Evolutionary conservation across 2,888 invertebrate species (phyloP).

Genomic region (Tromatobia lineatoria): DNA sequence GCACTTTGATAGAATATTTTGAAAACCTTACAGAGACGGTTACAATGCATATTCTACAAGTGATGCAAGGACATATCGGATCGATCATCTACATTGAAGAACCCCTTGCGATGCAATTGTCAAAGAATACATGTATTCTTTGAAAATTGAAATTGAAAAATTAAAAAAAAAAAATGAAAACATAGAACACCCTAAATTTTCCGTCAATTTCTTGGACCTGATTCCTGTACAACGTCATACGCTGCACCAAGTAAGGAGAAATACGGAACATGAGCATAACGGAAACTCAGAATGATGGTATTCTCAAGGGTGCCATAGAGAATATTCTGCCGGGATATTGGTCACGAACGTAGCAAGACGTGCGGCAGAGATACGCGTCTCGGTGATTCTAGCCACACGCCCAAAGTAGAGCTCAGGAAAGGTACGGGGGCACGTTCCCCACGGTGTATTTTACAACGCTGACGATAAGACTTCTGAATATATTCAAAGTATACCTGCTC

Average conservation of each 20-base stretch:
- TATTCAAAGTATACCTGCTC: constrained; percentile 15
- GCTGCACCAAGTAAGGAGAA: not conserved
- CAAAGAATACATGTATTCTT: too few species aligned
- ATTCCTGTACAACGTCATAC: not conserved
- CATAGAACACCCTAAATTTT: too few species aligned
- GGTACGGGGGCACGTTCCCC: constrained; percentile 34
- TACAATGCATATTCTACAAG: too few species aligned
- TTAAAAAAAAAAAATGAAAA: too few species aligned
- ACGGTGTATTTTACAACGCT: constrained; percentile 48
- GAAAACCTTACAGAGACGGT: too few species aligned
- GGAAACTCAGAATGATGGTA: constrained; percentile 16
- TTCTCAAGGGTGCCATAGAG: constrained; percentile 52
- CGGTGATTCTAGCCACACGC: constrained; percentile 40
- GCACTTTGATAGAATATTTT: too few species aligned
- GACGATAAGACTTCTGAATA: constrained; percentile 41
- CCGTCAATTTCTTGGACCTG: not conserved
- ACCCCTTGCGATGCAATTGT: too few species aligned
- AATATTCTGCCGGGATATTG: constrained; percentile 62
- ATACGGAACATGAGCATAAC: constrained; percentile 2
- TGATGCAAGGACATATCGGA: too few species aligned
- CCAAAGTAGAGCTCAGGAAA: constrained; percentile 28
- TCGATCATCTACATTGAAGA: not conserved
- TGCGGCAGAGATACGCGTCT: constrained; percentile 59
- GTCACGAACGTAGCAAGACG: constrained; percentile 59
- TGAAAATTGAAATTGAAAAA: too few species aligned